Percentiles rank a stretch among this genome's conserved stretches.
Evolutionary conservation across 2,888 invertebrate genomes (phyloP).

Genomic region (Pediacus dermestoides): DNA sequence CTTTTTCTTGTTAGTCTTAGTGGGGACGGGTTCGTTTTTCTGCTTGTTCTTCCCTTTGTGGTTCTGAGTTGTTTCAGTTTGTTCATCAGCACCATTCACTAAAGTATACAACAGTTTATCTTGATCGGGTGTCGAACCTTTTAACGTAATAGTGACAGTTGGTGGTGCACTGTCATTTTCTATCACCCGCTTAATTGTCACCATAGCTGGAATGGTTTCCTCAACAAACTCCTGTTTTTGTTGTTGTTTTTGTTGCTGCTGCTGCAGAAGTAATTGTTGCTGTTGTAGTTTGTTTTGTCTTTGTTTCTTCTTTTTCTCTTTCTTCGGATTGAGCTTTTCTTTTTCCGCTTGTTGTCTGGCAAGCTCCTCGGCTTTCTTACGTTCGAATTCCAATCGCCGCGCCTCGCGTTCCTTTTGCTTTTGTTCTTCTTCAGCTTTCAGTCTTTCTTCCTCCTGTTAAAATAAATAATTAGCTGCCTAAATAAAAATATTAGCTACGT

Average conservation of each 20-base stretch:
- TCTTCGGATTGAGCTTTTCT: constrained; percentile 26
- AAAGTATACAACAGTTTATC: constrained; percentile 71
- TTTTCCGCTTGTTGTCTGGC: constrained; percentile 37
- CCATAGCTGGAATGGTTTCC: constrained; percentile 55
- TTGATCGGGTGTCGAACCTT: constrained; percentile 69
- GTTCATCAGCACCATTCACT: constrained; percentile 38
- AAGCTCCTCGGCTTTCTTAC: constrained; percentile 42
- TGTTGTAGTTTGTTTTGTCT: constrained; percentile 38
- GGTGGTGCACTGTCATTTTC: constrained; percentile 64
- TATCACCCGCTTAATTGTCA: constrained; percentile 69
- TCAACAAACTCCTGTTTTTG: constrained; percentile 36
- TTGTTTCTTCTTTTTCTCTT: constrained; percentile 43
- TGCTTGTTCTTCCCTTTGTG: constrained; percentile 12
- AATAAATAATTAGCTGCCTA: constrained; percentile 13
- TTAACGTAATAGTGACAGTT: constrained; percentile 72
- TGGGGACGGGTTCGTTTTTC: too few species aligned
- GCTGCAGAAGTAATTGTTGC: too few species aligned
- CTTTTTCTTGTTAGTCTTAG: constrained; percentile 22
- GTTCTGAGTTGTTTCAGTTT: constrained; percentile 17
- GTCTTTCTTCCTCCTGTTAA: constrained; percentile 40
- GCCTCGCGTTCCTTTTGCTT: constrained; percentile 18
- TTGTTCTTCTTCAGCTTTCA: constrained; percentile 34
- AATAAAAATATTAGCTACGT: constrained; percentile 22
- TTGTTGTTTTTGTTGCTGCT: constrained; percentile 17
- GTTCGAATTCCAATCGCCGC: constrained; percentile 28